Evolutionary conservation across 64 coral and sea anemone genomes (phyloP).

Genomic region (Catalaphyllia jardinei): DNA sequence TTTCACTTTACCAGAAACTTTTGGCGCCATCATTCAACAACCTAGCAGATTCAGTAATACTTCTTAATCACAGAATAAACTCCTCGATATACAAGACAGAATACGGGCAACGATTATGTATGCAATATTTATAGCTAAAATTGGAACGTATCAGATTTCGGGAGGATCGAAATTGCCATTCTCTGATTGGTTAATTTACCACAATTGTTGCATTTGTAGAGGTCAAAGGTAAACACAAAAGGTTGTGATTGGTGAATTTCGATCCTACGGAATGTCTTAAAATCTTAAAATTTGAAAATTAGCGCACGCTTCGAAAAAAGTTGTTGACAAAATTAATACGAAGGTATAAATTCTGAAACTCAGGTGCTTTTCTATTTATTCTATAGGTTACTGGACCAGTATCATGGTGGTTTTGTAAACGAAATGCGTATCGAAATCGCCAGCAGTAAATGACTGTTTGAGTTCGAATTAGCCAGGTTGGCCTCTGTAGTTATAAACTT

Average conservation of each 20-base stretch:
- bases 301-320: neutral
- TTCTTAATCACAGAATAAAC: neutral
- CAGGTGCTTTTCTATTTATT: neutral
- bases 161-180: neutral
- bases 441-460: too few relatives aligned
- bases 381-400: neutral
- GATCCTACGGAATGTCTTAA: neutral
- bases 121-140: neutral
- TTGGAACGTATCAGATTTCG: neutral
- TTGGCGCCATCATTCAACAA: neutral
- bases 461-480: too few relatives aligned
- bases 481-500: too few relatives aligned
- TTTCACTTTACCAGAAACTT: neutral
- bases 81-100: neutral
- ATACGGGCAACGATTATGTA: too few relatives aligned
- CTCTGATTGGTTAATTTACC: neutral
- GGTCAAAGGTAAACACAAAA: neutral
- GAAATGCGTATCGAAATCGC: too few relatives aligned
- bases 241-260: conserved; percentile 10
- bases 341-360: neutral
- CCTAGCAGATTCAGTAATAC: neutral
- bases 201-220: neutral
- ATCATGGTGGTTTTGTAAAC: neutral
- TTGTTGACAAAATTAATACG: neutral
- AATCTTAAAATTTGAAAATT: neutral